Evolutionary conservation across 2,888 invertebrate genomes (phyloP), one percentile per base, ranked within the genome.

Genomic region (Melanostoma scalare): DNA sequence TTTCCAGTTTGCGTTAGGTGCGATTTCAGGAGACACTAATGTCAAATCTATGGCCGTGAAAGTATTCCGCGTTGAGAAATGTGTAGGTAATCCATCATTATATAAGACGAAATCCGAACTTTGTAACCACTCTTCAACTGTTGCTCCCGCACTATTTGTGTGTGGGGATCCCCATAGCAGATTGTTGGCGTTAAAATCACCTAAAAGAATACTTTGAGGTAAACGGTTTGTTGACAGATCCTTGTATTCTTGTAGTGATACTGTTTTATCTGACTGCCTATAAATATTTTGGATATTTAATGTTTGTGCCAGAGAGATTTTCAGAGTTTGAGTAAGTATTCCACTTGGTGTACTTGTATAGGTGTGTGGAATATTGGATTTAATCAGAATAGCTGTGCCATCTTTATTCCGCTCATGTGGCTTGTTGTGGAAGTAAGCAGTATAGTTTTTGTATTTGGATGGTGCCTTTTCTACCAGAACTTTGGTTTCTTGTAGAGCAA

Each of bases 371-470:
- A 40, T 65, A 9, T 31, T 30, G 4, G 40, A 42, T 53, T 65
- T 65, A 5, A 65, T 52, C 2, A 65, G 33, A 33, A 65, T n/a
- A 3, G 40, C 65, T n/a, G 40, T 65, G 0, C 63, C 40, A 40
- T 65, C 63, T 50, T 52, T 65, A n/a, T 52, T 52, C 8, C 63
- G 20, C 3, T 50, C 40, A 36, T 65, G 63, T 30, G 10, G 40
- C 9, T 65, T 65, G 10, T 63, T 48, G 48, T 36, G 35, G 5
- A 63, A 63, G 20, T 60, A 60, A 5, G 63, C 38, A 10, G 8
- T 48, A 9, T 63, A 63, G 20, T 63, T 63, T 40, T 65, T 50
- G 30, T 52, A 65, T 52, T 65, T 61, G 33, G 35, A 2, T 48
- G 48, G 38, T 10, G 52, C 50, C 3, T 63, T 52, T 31, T 63